phyloP scores from a whole-genome alignment of 2,113 vertebrate species.

The Ictalurus punctatus region DNA sequence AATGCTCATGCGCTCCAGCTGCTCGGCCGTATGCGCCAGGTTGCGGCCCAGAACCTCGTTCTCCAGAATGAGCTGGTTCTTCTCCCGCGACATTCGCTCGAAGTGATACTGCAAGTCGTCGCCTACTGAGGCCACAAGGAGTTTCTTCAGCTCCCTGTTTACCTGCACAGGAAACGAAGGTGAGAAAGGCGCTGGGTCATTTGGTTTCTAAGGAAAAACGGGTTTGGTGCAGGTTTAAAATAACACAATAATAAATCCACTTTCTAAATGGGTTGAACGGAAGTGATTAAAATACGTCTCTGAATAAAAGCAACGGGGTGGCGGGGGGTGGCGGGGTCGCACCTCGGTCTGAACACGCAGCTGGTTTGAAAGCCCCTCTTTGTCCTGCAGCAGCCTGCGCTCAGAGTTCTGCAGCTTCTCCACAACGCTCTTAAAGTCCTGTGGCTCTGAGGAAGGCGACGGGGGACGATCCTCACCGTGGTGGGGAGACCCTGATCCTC shows the following conservation, averaged over 20 bases:
- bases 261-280: not conserved
- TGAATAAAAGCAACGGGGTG: too few species aligned
- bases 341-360: constrained; percentile 94
- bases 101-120: constrained; percentile 97
- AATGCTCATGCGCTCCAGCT: constrained; percentile 93
- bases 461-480: constrained; percentile 69
- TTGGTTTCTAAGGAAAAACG: not conserved
- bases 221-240: not conserved
- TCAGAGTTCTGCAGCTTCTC: constrained; percentile 92
- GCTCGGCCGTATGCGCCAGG: constrained; percentile 83
- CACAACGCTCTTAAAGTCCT: constrained; percentile 78
- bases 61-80: constrained; percentile 93
- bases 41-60: constrained; percentile 84
- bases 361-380: constrained; percentile 93
- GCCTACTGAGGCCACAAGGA: constrained; percentile 93
- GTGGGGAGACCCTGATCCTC: constrained; percentile 63
- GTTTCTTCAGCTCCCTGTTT: constrained; percentile 93
- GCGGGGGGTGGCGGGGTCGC: constrained; percentile 29
- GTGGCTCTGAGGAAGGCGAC: constrained; percentile 75
- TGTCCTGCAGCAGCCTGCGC: constrained; percentile 89
- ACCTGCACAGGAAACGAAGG: constrained; percentile 71
- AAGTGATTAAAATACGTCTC: not conserved
- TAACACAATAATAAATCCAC: not conserved
- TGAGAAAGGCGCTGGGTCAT: not conserved
- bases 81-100: constrained; percentile 90